Conservation (phyloP, 1,140 invertebrate genomes). For the Brachionus manjavacas region DNA sequence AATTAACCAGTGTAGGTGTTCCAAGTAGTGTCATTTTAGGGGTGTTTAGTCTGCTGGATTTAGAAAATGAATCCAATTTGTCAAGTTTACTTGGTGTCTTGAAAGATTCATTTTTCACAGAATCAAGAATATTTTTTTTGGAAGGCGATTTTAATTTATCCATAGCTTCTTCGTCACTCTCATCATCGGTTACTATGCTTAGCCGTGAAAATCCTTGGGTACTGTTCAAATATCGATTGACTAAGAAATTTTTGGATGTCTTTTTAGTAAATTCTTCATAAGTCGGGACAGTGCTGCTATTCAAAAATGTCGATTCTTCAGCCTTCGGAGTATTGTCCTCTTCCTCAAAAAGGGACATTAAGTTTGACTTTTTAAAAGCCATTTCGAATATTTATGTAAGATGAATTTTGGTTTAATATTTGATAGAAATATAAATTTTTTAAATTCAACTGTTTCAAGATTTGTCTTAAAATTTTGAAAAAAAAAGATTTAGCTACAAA, state of each 20-base stretch:
- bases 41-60: background rate
- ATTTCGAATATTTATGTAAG: background rate
- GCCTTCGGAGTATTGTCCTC: background rate
- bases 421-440: background rate
- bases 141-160: background rate
- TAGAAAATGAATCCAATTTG: background rate
- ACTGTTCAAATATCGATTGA: background rate
- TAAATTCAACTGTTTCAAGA: background rate
- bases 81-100: background rate
- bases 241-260: background rate
- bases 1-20: background rate
- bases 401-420: background rate
- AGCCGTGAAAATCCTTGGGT: constrained; percentile 10
- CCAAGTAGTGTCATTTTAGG: background rate
- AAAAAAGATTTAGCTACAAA: background rate
- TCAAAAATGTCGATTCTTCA: constrained; percentile 32
- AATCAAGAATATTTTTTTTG: background rate
- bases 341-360: background rate
- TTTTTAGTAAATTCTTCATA: constrained; percentile 40
- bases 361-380: background rate
- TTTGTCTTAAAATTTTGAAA: background rate
- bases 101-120: background rate
- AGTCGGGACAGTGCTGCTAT: constrained; percentile 38
- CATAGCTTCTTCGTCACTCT: constrained; percentile 15
- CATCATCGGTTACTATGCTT: constrained; percentile 30